phyloP scores from a whole-genome alignment of 2,797 vertebrate species.

The Paguma larvata region DNA sequence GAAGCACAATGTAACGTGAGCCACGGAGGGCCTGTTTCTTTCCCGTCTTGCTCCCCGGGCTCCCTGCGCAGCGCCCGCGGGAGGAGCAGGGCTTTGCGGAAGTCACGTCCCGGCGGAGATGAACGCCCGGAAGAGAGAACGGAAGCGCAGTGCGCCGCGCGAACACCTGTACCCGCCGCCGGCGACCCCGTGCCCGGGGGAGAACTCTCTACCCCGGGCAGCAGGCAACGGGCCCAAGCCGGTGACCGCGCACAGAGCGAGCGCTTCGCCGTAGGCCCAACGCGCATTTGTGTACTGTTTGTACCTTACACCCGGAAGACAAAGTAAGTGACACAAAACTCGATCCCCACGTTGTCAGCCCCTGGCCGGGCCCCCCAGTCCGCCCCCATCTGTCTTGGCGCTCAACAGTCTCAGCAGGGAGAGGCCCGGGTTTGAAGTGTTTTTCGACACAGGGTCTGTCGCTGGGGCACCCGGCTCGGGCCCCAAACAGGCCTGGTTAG shows the following conservation, averaged over 20 bases:
- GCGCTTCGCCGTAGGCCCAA: background rate
- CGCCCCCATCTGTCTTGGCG: background rate
- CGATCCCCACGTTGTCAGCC: background rate
- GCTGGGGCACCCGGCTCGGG: background rate
- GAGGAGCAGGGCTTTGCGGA: background rate
- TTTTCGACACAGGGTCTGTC: background rate
- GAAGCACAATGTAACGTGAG: constrained; percentile 58
- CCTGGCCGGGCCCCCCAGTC: background rate
- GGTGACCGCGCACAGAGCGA: background rate
- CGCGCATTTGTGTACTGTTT: background rate
- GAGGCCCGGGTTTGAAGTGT: background rate
- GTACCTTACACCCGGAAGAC: background rate
- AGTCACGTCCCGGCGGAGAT: background rate
- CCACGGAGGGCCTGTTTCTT: background rate
- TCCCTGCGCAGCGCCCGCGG: background rate
- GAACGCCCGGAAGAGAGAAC: background rate
- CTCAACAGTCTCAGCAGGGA: background rate
- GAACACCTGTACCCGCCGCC: background rate
- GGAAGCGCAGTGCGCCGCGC: rapidly evolving
- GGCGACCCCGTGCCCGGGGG: background rate
- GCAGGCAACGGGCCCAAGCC: background rate
- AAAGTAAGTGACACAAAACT: constrained; percentile 19
- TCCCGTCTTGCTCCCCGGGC: background rate
- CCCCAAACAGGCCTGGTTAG: background rate
- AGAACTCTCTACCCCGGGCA: background rate